Conservation (phyloP, 2,888 invertebrate genomes). For the Pammene aurita region DNA sequence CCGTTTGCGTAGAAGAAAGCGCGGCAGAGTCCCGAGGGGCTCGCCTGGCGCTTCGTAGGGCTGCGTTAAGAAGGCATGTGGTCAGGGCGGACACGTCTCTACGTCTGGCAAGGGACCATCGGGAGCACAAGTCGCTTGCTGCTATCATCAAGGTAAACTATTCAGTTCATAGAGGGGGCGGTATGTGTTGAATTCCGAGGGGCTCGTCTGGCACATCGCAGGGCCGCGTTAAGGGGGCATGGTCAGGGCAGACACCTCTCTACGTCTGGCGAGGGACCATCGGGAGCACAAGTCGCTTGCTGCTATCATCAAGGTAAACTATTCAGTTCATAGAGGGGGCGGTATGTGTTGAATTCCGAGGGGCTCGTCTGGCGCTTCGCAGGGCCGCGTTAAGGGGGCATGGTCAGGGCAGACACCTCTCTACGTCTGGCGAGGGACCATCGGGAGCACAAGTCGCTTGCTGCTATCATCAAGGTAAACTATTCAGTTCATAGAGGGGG, state of each 20-base stretch:
- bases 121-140: slow-evolving; percentile 59
- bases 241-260: slow-evolving; percentile 61
- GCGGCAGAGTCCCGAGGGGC: slow-evolving; percentile 72
- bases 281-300: slow-evolving; percentile 60
- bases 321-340: slow-evolving; percentile 63
- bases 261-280: slow-evolving; percentile 56
- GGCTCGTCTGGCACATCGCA: slow-evolving; percentile 67
- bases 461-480: slow-evolving; percentile 62
- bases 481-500: slow-evolving; percentile 59
- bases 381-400: slow-evolving; percentile 73
- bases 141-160: slow-evolving; percentile 61
- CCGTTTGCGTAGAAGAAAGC: slow-evolving; percentile 71
- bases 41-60: slow-evolving; percentile 69
- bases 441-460: slow-evolving; percentile 58
- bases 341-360: slow-evolving; percentile 62
- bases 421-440: slow-evolving; percentile 56
- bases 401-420: slow-evolving; percentile 63
- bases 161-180: slow-evolving; percentile 63
- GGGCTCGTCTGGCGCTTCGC: slow-evolving; percentile 68
- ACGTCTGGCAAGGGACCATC: slow-evolving; percentile 54
- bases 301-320: slow-evolving; percentile 61
- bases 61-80: slow-evolving; percentile 72
- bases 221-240: slow-evolving; percentile 74
- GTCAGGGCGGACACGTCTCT: slow-evolving; percentile 63
- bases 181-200: slow-evolving; percentile 64